phyloP scores from a whole-genome alignment of 1,140 invertebrate species.

The Atta texana region DNA sequence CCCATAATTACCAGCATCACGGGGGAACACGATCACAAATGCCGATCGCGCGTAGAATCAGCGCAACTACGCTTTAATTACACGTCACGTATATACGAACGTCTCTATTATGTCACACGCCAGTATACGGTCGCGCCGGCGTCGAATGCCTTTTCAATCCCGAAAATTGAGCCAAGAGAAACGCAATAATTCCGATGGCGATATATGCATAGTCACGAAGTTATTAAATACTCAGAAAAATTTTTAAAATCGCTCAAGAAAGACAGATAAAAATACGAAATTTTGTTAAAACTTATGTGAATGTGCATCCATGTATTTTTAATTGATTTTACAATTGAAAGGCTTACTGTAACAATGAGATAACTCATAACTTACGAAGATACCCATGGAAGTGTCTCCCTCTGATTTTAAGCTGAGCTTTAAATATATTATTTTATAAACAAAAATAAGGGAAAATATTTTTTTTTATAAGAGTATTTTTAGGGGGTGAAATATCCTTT shows the following conservation, averaged over 20 bases:
- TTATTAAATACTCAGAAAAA: not conserved
- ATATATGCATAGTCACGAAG: constrained; percentile 29
- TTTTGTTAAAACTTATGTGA: not conserved
- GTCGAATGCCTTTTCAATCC: constrained; percentile 27
- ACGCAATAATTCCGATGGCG: not conserved
- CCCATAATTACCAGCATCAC: constrained; percentile 57
- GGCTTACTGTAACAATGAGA: too few species aligned
- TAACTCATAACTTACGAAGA: too few species aligned
- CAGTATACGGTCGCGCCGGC: not conserved
- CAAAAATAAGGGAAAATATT: too few species aligned
- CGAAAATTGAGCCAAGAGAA: not conserved
- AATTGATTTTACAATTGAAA: too few species aligned
- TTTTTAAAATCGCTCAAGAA: not conserved
- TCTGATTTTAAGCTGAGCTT: too few species aligned
- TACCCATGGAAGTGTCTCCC: too few species aligned
- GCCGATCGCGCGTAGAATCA: constrained; percentile 35
- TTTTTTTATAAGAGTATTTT: too few species aligned
- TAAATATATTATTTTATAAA: too few species aligned
- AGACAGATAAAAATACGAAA: not conserved
- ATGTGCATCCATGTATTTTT: too few species aligned
- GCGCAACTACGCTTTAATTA: constrained; percentile 49
- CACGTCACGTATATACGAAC: constrained; percentile 46
- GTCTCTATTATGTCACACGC: constrained; percentile 36
- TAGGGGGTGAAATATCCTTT: too few species aligned
- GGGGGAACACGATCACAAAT: constrained; percentile 57